Base-by-base conservation (phyloP, 37 sponge, comb jelly and placozoan species). In the Oscarella lobularis region DNA sequence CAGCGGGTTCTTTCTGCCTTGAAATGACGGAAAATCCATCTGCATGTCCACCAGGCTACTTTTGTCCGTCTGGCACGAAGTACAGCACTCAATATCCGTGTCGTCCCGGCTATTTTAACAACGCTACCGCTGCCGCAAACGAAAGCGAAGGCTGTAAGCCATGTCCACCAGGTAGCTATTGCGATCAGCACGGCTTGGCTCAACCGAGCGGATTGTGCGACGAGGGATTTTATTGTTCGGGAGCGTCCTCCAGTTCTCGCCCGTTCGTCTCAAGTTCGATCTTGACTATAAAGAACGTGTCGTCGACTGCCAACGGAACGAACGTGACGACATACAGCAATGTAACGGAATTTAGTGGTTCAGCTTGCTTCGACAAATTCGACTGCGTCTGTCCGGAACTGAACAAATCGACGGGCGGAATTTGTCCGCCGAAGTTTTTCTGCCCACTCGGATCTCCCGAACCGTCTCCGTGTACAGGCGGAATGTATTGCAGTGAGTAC, bases 1-100 rank as follows among this genome's bases (percentile, higher is more conserved):
- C 80, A 35, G n/a, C 39, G 5, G 80, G 80, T 38, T 37, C 33
- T 31, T 79, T 40, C 75, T 79, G 80, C 55, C 68, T 38, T 3
- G 67, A 3, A 6, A 69, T 67, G 2, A 4, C 65, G 1, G 9
- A 48, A 9, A 48, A 48, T 20, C 60, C 60, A 9, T 27, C 14
- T 20, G 60, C 20, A 27, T 48, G 60, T 48, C 36, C 67, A 5
- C 66, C 30, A 31, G 78, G 35, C 36, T 73, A 54, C 37, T 79
- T 73, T 73, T 79, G 80, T 38, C 72, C 80, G 3, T 36, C 33
- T 31, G 73, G 73, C 31, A 73, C 73, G 14, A 35, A 35, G 4
- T 68, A 68, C 31, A 20, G 31, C 31, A 5, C 31, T 35, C 35
- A 38, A 3, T 48, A 48, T 20, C 81, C 76, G 29, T 81, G 81